A percentile compares a stretch with the other conserved stretches of the same genome.
phyloP scores from a whole-genome alignment of 2,797 vertebrate species.

The Sebastes ruberrimus region DNA sequence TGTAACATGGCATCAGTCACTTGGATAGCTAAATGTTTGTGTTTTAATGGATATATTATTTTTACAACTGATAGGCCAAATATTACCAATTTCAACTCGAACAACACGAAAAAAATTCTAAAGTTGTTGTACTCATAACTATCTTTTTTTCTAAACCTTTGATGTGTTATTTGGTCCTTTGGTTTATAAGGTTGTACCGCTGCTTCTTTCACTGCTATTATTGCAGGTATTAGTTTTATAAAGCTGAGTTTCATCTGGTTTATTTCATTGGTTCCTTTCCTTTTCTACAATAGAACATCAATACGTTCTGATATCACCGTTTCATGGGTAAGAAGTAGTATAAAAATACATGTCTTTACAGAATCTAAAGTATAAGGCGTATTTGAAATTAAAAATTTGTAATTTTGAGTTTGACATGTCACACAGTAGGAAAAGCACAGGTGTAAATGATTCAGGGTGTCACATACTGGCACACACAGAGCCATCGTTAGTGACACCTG shows the following conservation, averaged over 20 bases:
- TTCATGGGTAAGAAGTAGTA: background rate
- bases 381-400: background rate
- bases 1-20: background rate
- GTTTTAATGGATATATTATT: background rate
- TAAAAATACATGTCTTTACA: background rate
- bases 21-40: background rate
- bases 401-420: background rate
- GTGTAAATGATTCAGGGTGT: background rate
- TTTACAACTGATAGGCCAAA: background rate
- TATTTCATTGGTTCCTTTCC: background rate
- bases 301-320: background rate
- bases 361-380: background rate
- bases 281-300: background rate
- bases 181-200: no score
- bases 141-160: background rate
- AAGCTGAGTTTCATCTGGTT: background rate
- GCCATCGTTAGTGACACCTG: background rate
- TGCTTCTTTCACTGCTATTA: background rate
- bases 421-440: background rate
- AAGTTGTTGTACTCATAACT: no score
- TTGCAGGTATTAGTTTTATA: background rate
- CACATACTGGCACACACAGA: background rate
- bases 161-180: background rate
- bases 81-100: background rate
- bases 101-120: no score